Base-by-base conservation (phyloP, 2,797 vertebrate species). In the Eleutherodactylus coqui region DNA sequence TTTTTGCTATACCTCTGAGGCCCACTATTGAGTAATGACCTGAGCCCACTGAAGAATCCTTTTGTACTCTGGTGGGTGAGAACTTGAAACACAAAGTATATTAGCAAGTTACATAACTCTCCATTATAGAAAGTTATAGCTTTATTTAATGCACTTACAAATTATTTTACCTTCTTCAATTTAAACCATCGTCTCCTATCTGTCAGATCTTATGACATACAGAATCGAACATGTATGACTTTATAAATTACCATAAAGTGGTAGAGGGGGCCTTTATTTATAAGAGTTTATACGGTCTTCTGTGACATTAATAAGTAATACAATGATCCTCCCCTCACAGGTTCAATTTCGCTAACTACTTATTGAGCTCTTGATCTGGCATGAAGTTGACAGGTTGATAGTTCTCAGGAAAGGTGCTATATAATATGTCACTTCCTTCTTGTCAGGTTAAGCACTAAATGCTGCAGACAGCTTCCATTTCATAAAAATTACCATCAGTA, bases 361-460 rank as follows among this genome's bases (percentile, higher is more conserved):
- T 38, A 85, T 60, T 79, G 84, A 58, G 19, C 62, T 80, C 21
- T 62, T 64, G 13, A 58, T 51, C 27, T 85, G 49, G 53, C 47
- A 21, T 58, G 76, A 27, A 72, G 14, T 55, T 82, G 79, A 78
- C 85, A 86, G 60, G 24, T 64, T 83, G 79, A 83, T 77, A 53
- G 85, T 58, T 86, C 60, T 64, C 72, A 55, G 55, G 29, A 47
- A 72, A 83, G 10, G 60, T 77, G 27, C 72, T 77, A 62, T 82
- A 75, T 38, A 73, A 79, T 67, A 38, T 81, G 79, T 67, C 79
- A 82, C 43, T 67, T 82, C 79, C 69, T 76, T 86, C 43, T 75
- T 77, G 47, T 80, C 79, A 69, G 53, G 70, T 83, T 77, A 47
- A 76, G 47, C 76, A 73, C 60, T 83, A 86, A 86, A 78, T 55